A percentile compares a stretch with the other conserved stretches of the same genome.
These are phyloP conservation scores for Conopomorpha cramerella DNA, from an alignment of 1,140 invertebrate genomes.

Conservation along the genomic window DNA sequence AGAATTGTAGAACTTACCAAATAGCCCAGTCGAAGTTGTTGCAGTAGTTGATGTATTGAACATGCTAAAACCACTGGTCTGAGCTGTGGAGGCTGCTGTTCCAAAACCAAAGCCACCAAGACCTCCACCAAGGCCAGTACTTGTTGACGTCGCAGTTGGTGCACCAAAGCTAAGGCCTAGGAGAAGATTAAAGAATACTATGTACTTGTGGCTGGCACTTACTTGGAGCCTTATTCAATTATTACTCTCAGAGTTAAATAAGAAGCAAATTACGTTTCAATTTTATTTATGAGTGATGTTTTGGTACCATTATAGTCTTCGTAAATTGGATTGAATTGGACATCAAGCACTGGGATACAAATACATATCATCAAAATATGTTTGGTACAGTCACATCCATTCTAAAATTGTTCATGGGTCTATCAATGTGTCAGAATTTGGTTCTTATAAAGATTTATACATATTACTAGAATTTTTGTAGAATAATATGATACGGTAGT, in stretches of 20 bases:
- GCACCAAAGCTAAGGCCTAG: constrained; percentile 30
- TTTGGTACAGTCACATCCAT: too few relatives aligned
- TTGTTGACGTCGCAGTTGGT: constrained; percentile 19
- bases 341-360: too few relatives aligned
- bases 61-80: constrained; percentile 17
- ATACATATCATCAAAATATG: too few relatives aligned
- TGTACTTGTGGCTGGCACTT: not conserved
- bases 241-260: not conserved
- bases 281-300: too few relatives aligned
- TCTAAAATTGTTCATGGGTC: too few relatives aligned
- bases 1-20: constrained; percentile 13
- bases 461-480: too few relatives aligned
- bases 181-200: not conserved
- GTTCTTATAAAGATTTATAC: too few relatives aligned
- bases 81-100: constrained; percentile 12
- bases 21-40: constrained; percentile 15
- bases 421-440: too few relatives aligned
- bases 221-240: not conserved
- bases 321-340: too few relatives aligned
- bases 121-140: constrained; percentile 25
- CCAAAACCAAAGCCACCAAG: constrained; percentile 32
- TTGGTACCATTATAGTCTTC: too few relatives aligned
- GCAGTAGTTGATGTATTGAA: constrained; percentile 11
- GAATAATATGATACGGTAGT: too few relatives aligned
- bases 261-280: too few relatives aligned